Percentiles rank a stretch among this genome's conserved stretches.
Conservation (phyloP, 2,797 vertebrate species). For the Falco naumanni region DNA sequence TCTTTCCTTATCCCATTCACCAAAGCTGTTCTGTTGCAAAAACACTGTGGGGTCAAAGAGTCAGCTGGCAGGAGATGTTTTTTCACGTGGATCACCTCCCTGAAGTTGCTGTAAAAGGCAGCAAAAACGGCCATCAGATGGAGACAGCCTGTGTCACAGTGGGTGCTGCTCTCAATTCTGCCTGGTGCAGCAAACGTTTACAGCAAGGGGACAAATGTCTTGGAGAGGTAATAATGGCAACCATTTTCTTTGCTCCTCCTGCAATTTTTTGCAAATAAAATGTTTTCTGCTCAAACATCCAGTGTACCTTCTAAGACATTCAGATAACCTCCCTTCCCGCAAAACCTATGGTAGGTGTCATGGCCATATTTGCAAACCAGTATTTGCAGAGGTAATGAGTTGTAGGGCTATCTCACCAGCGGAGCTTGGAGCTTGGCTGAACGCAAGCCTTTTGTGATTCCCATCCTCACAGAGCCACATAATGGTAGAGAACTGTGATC, state of each 20-base stretch:
- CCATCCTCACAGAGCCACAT: not conserved
- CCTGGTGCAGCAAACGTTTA: not conserved
- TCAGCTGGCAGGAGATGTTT: not conserved
- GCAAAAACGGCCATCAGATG: not conserved
- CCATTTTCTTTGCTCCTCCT: not conserved
- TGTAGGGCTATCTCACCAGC: not conserved
- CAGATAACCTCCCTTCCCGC: not conserved
- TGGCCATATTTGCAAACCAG: not conserved
- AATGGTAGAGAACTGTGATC: constrained; percentile 52
- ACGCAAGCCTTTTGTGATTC: constrained; percentile 22
- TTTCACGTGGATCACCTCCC: fast-evolving
- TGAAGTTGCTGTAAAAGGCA: not conserved
- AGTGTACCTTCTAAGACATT: not conserved
- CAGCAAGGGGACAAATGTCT: not conserved
- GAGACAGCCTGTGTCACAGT: not conserved
- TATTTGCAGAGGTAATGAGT: not conserved
- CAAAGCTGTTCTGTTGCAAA: not conserved
- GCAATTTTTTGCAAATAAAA: not conserved
- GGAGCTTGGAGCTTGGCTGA: not conserved
- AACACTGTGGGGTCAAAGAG: not conserved
- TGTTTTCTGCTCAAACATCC: not conserved
- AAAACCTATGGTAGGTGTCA: not conserved
- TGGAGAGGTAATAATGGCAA: not conserved
- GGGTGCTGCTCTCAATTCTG: fast-evolving
- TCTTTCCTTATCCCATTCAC: not conserved